Conservation (phyloP, 1,140 invertebrate genomes). For the Micrasema longulum region DNA sequence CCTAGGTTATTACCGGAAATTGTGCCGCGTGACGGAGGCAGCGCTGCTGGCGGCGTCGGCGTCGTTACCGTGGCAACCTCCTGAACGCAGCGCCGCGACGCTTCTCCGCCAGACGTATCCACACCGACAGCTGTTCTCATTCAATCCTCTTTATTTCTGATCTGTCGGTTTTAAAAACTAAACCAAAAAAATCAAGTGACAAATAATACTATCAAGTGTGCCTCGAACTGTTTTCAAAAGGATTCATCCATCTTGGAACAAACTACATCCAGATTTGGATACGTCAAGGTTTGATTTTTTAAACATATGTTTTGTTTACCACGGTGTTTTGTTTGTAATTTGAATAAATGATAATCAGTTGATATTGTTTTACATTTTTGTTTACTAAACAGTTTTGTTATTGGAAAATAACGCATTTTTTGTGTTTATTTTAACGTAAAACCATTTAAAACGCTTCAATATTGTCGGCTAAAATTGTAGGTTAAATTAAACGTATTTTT, state of each 20-base stretch:
- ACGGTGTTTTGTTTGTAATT: not conserved
- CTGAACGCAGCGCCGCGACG: constrained; percentile 16
- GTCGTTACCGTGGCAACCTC: constrained; percentile 28
- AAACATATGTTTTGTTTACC: constrained; percentile 35
- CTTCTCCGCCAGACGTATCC: not conserved
- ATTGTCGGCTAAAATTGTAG: too few species aligned
- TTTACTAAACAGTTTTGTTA: too few species aligned
- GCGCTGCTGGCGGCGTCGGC: not conserved
- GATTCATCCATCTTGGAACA: not conserved
- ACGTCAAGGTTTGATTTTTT: constrained; percentile 5
- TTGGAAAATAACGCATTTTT: too few species aligned
- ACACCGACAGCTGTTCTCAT: constrained; percentile 38
- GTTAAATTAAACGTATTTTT: too few species aligned
- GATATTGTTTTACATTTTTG: too few species aligned
- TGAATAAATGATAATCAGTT: not conserved
- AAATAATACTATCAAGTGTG: not conserved
- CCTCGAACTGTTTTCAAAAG: not conserved
- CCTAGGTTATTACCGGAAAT: constrained; percentile 2
- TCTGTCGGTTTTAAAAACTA: not conserved
- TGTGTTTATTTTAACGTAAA: too few species aligned
- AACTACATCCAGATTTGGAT: not conserved
- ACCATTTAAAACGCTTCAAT: too few species aligned
- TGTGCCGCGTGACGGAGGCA: constrained; percentile 6
- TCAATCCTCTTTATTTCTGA: constrained; percentile 21
- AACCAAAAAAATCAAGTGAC: not conserved